A percentile compares a stretch with the other conserved stretches of the same genome.
Evolutionary conservation across 2,797 vertebrate genomes (phyloP).

Genomic region (Semaprochilodus insignis): DNA sequence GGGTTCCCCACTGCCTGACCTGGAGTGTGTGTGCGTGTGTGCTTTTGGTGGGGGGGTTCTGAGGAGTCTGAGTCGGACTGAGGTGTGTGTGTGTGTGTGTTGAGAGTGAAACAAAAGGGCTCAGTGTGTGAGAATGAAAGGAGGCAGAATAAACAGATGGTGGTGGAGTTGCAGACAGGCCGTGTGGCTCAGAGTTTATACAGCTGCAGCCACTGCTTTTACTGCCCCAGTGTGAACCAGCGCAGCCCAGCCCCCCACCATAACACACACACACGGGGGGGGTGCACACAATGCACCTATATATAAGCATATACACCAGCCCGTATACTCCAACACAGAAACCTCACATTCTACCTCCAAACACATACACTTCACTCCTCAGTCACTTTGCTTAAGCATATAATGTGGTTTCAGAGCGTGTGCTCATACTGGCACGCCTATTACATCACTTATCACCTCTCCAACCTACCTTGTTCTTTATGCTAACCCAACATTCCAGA

Average conservation of each 20-base stretch:
- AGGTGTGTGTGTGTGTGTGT: conserved; percentile 61
- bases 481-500: neutral
- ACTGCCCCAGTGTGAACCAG: conserved; percentile 62
- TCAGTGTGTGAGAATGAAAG: conserved; percentile 86
- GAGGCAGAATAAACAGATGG: conserved; percentile 91
- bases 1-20: no score
- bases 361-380: neutral
- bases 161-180: conserved; percentile 65
- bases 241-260: conserved; percentile 39
- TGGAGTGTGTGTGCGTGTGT: conserved; percentile 44
- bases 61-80: conserved; percentile 26
- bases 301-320: neutral
- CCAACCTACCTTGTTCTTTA: neutral
- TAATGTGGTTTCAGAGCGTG: neutral
- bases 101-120: conserved; percentile 82
- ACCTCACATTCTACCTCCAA: neutral
- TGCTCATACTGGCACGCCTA: neutral
- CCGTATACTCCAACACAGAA: neutral
- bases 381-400: neutral
- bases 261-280: conserved; percentile 34
- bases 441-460: neutral
- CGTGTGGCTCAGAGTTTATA: conserved; percentile 79
- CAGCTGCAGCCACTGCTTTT: conserved; percentile 83
- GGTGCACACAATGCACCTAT: neutral
- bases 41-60: conserved; percentile 31